Evolutionary conservation across 2,888 invertebrate species (phyloP).

Genomic region (Caenorhabditis japonica): DNA sequence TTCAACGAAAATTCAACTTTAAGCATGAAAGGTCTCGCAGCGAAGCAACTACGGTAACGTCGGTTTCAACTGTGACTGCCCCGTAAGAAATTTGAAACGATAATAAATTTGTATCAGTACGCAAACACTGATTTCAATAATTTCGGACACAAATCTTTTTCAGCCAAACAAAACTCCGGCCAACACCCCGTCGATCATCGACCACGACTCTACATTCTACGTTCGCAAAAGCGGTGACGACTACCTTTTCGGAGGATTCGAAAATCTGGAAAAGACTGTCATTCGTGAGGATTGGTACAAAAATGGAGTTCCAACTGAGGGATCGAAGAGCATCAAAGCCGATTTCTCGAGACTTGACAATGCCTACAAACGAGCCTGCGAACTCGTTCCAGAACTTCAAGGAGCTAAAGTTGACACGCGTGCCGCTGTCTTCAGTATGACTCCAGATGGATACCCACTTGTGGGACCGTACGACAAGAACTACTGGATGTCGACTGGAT

Average conservation of each 20-base stretch:
- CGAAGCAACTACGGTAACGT: too few species aligned
- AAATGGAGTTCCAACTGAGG: conserved; percentile 77
- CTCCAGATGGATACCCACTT: conserved; percentile 79
- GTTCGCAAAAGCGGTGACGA: conserved; percentile 76
- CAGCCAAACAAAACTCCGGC: conserved; percentile 64
- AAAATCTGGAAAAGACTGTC: conserved; percentile 77
- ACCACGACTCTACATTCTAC: conserved; percentile 79
- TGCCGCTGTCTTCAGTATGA: conserved; percentile 71
- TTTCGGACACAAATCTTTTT: too few species aligned
- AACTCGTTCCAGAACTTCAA: conserved; percentile 60
- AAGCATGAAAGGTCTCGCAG: too few species aligned
- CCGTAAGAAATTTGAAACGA: too few species aligned
- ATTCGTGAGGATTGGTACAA: conserved; percentile 78
- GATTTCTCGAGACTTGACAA: conserved; percentile 64
- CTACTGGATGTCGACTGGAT: conserved; percentile 73
- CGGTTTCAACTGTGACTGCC: too few species aligned
- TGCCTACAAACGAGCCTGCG: conserved; percentile 61
- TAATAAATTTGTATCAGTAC: too few species aligned
- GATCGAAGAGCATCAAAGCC: conserved; percentile 58
- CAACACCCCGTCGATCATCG: conserved; percentile 78
- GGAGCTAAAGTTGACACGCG: conserved; percentile 60
- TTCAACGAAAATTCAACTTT: too few species aligned
- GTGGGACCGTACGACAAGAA: conserved; percentile 76
- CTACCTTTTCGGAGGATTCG: conserved; percentile 79
- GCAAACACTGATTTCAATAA: too few species aligned